Conservation (phyloP, 2,888 invertebrate genomes). For the Schizaphis graminum region DNA sequence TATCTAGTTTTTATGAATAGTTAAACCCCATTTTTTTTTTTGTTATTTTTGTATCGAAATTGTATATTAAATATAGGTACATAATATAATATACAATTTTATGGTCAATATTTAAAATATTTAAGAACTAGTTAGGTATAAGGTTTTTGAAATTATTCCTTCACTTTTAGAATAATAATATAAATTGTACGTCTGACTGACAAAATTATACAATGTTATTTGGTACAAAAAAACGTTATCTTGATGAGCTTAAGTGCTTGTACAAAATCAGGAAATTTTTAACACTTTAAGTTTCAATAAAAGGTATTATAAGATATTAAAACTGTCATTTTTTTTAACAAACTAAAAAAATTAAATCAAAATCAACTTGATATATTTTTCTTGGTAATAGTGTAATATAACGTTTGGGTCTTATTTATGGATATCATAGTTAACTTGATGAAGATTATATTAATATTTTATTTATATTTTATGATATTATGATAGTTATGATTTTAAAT, state of each 20-base stretch:
- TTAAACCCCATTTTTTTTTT: constrained; percentile 22
- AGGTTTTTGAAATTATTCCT: neutral
- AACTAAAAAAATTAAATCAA: neutral
- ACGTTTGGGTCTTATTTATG: neutral
- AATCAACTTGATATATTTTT: neutral
- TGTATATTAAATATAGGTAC: neutral
- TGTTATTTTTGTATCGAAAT: neutral
- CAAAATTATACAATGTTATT: neutral
- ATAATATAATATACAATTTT: neutral
- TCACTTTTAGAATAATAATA: neutral
- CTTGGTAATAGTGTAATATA: neutral
- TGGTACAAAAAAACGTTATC: neutral
- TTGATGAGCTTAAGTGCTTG: neutral
- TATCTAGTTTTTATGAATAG: neutral
- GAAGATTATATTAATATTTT: no score
- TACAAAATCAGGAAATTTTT: neutral
- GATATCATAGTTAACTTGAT: neutral
- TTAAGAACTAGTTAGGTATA: neutral
- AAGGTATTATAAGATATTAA: neutral
- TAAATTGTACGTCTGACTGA: neutral
- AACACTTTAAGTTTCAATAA: neutral
- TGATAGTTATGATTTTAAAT: no score
- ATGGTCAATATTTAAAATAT: neutral
- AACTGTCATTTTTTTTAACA: neutral
- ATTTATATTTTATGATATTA: neutral